Conservation (phyloP, 2,113 vertebrate genomes). For the Lophochroa leadbeateri region DNA sequence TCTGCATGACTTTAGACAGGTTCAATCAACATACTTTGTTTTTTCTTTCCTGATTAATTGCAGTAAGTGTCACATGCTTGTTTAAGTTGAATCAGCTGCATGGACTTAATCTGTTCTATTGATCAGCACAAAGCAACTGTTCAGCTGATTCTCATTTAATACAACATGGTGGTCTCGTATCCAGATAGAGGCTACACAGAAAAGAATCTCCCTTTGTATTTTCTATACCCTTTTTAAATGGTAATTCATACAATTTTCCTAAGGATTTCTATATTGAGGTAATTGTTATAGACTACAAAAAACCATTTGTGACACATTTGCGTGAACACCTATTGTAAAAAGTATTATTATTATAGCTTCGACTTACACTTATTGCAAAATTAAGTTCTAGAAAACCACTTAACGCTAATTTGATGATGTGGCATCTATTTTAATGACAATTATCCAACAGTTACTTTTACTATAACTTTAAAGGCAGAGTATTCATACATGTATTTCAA, state of each 20-base stretch:
- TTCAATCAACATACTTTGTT: not conserved
- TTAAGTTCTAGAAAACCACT: not conserved
- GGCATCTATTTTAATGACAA: not conserved
- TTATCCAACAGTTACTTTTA: not conserved
- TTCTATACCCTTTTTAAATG: not conserved
- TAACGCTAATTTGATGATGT: not conserved
- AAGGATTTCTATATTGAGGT: not conserved
- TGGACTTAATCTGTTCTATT: not conserved
- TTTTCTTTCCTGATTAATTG: not conserved
- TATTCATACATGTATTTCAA: not conserved
- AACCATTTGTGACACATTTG: not conserved
- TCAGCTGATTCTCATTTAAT: not conserved
- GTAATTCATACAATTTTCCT: not conserved
- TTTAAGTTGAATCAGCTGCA: not conserved
- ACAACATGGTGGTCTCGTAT: not conserved
- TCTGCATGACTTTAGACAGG: not conserved
- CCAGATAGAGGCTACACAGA: not conserved
- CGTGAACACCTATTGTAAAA: not conserved
- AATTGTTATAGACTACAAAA: not conserved
- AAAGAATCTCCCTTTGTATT: not conserved
- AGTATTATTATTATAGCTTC: not conserved
- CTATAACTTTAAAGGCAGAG: not conserved
- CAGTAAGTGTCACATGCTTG: not conserved
- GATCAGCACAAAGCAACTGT: not conserved
- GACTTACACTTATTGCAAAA: not conserved